Evolutionary conservation across 1,140 invertebrate genomes (phyloP), one percentile per base, ranked within the genome.

Genomic region (Bombus superbus): DNA sequence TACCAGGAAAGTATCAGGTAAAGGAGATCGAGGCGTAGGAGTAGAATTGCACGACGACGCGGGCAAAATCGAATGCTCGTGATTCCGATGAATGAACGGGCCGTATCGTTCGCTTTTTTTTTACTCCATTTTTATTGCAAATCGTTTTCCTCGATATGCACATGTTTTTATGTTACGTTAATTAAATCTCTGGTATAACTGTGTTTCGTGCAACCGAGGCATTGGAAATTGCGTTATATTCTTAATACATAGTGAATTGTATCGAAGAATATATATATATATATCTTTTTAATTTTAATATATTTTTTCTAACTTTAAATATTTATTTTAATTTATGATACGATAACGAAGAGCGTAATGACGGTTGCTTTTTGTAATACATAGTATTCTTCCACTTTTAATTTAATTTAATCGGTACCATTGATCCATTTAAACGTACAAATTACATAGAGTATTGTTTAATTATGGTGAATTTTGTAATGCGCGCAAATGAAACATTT

Each of bases 11-110:
- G 87, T 90, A 95, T 95, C 89, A 83, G 66, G 84, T 47, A 78
- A 72, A 94, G 89, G 92, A 94, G 93, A 92, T 95, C 89, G 92
- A 92, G 86, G 92, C 92, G 94, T 94, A 94, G 94, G 94, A 94
- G 94, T 92, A 85, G 87, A 90, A 90, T 88, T 85, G 89, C 86
- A 64, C 81, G 76, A 53, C 77, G 73, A 89, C 79, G 86, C 86
- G 77, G 59, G 84, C 15, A 71, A 62, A 90, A 88, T 88, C 81
- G 87, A 88, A 86, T 35, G 57, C 25, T 15, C 1, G 3, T 3
- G 40, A 10, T 10, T 35, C 18, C 25, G 35, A 35, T 25, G 18
- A 53, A 77, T 28, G 72, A 86, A 82, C 77, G 66, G 38, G 8
- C 1, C 10, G 59, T 42, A 25, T 8, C 9, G 1, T 11, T 76